These are phyloP conservation scores for Monochamus saltuarius DNA, from an alignment of 1,140 invertebrate species.

Conservation along the genomic window DNA sequence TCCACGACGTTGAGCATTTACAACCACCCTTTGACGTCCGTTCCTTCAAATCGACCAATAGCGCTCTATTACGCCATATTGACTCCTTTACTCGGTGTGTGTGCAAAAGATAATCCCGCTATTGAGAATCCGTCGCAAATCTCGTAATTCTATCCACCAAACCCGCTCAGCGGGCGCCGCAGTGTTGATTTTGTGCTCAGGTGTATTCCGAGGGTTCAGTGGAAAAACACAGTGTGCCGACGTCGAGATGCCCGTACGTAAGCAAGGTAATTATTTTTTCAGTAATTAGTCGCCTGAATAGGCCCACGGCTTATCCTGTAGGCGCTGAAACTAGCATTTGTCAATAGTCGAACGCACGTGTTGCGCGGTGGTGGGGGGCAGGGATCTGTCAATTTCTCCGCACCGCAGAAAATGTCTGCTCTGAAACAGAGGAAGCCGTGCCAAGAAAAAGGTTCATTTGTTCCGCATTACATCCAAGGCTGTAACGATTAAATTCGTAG, in stretches of 20 bases:
- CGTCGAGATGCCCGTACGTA: constrained; percentile 10
- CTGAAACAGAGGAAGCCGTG: too few species aligned
- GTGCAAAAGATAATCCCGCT: constrained; percentile 2
- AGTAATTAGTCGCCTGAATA: not conserved
- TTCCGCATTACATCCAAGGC: too few species aligned
- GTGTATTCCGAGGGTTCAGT: constrained; percentile 16
- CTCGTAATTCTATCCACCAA: too few species aligned
- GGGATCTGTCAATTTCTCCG: too few species aligned
- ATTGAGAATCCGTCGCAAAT: too few species aligned
- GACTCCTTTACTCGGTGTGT: not conserved
- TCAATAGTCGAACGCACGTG: not conserved
- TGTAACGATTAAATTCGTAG: too few species aligned
- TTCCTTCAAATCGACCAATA: too few species aligned
- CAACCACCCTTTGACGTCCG: not conserved
- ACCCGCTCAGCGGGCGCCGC: not conserved
- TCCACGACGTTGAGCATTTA: constrained; percentile 1
- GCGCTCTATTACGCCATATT: not conserved
- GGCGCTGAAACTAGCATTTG: not conserved
- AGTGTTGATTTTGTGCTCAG: constrained; percentile 9
- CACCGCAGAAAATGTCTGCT: too few species aligned
- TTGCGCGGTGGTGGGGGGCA: constrained; percentile 3
- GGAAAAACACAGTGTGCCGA: not conserved
- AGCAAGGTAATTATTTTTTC: constrained; percentile 12
- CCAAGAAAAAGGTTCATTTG: too few species aligned
- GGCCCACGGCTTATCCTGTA: not conserved